Evolutionary conservation across 2,113 vertebrate species (phyloP).

Genomic region (Hyaena hyaena): DNA sequence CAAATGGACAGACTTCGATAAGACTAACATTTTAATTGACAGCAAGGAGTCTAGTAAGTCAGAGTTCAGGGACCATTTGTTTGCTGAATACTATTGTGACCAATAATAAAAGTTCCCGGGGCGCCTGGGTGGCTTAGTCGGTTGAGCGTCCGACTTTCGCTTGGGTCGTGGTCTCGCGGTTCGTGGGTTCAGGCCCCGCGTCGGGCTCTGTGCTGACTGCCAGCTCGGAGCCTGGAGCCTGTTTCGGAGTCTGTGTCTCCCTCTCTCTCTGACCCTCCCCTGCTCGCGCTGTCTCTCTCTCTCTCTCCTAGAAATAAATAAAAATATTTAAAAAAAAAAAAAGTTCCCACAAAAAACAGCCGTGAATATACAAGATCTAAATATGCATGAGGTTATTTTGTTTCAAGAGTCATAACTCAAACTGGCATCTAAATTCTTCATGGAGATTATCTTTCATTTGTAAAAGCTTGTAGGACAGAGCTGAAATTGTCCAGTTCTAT

Average conservation of each 20-base stretch:
- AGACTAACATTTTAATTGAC: conserved; percentile 48
- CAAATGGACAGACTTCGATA: conserved; percentile 50
- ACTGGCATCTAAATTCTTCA: conserved; percentile 54
- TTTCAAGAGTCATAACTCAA: conserved; percentile 66
- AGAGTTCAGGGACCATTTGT: conserved; percentile 55
- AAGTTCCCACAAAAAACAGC: neutral
- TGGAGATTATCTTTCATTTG: conserved; percentile 59
- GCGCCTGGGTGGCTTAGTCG: too few species aligned
- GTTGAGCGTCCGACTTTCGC: too few species aligned
- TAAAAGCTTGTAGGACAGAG: conserved; percentile 46
- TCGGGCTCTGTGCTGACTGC: too few species aligned
- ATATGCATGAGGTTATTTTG: conserved; percentile 61
- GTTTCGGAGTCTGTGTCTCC: too few species aligned
- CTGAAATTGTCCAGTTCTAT: conserved; percentile 63
- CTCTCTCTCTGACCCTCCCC: too few species aligned
- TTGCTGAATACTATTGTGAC: conserved; percentile 46
- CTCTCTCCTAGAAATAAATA: too few species aligned
- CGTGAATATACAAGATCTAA: conserved; percentile 66
- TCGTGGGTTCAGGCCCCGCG: too few species aligned
- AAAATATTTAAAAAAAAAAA: too few species aligned
- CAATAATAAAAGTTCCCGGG: conserved; percentile 42
- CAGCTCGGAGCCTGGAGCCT: too few species aligned
- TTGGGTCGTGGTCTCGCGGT: too few species aligned
- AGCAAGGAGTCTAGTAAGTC: neutral
- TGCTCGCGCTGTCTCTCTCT: too few species aligned